Evolutionary conservation across 30 jellyfish, hydroid and myxozoan genomes (phyloP), one percentile per base, ranked within the genome.

Genomic region (Calvadosia cruxmelitensis): DNA sequence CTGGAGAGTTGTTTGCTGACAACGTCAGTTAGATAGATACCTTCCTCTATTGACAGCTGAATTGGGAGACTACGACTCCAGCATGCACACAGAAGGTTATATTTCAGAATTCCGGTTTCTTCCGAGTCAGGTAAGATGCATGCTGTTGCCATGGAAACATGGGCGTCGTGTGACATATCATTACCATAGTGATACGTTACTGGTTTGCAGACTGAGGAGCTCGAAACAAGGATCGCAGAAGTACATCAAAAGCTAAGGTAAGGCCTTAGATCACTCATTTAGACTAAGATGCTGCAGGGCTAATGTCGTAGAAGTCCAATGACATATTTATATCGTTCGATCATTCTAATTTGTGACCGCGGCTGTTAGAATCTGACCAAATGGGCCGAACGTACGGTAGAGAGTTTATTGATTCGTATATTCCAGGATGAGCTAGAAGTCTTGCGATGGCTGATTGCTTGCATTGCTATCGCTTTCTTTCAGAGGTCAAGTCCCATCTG

Each of bases 401-500:
- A n/a, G n/a, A n/a, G n/a, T n/a, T n/a, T n/a, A n/a, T n/a, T n/a
- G n/a, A n/a, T n/a, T n/a, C n/a, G n/a, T n/a, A n/a, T n/a, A n/a
- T n/a, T n/a, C n/a, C n/a, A n/a, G n/a, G n/a, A n/a, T n/a, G n/a
- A n/a, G n/a, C n/a, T n/a, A n/a, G n/a, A n/a, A n/a, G n/a, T n/a
- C n/a, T n/a, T 48, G n/a, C 61, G 15, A n/a, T 7, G 12, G 61
- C 61, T 48, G n/a, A 48, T n/a, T 48, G n/a, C 12, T n/a, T 48
- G 15, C 61, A 48, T 12, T n/a, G n/a, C n/a, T 23, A 31, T 36
- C 28, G 23, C 52, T 71, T 48, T 35, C n/a, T 35, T 31, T 1
- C 73, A 91, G 99, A 62, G 99, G 99, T 63, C 85, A 84, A 71
- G 85, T 78, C 16, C 99, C 99, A 12, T 69, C 99, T 24, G 99